Evolutionary conservation across 2,113 vertebrate genomes (phyloP), one percentile per base, ranked within the genome.

Genomic region (Mugil cephalus): DNA sequence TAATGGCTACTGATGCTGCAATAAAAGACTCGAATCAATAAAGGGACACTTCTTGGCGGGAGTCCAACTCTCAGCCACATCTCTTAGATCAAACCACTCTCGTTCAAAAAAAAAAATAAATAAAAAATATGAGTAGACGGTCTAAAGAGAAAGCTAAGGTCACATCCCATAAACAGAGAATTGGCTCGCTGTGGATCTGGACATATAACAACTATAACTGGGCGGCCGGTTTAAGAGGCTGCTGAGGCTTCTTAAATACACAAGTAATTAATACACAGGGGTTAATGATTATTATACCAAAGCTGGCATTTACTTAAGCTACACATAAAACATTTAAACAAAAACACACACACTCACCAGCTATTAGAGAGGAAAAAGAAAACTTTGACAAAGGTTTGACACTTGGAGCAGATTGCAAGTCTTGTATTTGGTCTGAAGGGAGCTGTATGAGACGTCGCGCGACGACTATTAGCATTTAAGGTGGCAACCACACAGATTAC

Each of bases 11-110:
- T 84, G 84, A 88, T 83, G 82, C 52, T 72, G 77, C 81, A 88
- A 82, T 90, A 79, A 90, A 87, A 85, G 65, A 63, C 34, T 83
- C 52, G 69, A 58, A 89, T 90, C 86, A 84, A 90, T 90, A 85
- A 79, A 65, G 39, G 56, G 55, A 84, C 82, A 73, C 47, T 86
- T 83, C 18, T 80, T 90, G 88, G 89, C 61, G 18, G 55, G 40
- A 74, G 58, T 80, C 86, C 88, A 91, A 73, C 59, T 10, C 66
- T 84, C 47, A 68, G 30, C 54, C 69, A 73, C 78, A 59, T 63
- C 36, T 12, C 66, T 82, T 80, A 70, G 74, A 79, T 80, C 60
- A 42, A 83, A 69, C 48, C 5, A 10, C 64, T 69, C 65, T 71
- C 77, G 82, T 79, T 81, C 64, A 82, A 55, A 64, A 30, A 30